Percentiles rank a stretch among this genome's conserved stretches.
Conservation (phyloP, 2,888 invertebrate genomes). For the Hyalella azteca region DNA sequence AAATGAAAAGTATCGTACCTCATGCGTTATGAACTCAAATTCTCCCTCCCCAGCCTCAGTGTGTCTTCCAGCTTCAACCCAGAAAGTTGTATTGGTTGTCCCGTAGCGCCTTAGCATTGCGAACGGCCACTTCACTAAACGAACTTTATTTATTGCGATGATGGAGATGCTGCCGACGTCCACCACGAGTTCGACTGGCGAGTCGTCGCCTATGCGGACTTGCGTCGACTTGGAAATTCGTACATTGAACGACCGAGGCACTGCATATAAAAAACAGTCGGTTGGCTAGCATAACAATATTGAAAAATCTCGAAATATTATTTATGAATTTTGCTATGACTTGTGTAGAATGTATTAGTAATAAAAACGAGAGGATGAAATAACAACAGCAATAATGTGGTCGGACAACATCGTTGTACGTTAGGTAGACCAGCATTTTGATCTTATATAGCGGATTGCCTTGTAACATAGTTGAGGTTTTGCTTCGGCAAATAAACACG, state of each 20-base stretch:
- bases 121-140: slow-evolving; percentile 8
- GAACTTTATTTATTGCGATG: not conserved
- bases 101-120: not conserved
- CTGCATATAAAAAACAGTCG: no score
- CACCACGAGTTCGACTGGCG: not conserved
- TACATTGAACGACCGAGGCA: not conserved
- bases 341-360: no score
- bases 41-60: slow-evolving; percentile 4
- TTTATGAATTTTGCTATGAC: no score
- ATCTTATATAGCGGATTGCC: no score
- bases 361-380: no score
- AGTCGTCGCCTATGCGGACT: slow-evolving; percentile 15
- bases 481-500: no score
- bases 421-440: no score
- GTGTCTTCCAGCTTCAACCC: slow-evolving; percentile 12
- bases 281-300: no score
- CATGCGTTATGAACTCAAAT: not conserved
- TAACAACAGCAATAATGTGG: no score
- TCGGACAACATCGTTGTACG: no score
- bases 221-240: not conserved
- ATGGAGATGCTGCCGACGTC: not conserved
- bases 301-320: no score
- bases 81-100: not conserved
- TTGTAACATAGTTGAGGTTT: no score
- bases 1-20: not conserved